Percentiles rank a stretch among this genome's conserved stretches.
These are phyloP conservation scores for Agrypnia vestita DNA, from an alignment of 1,140 invertebrate genomes.

Conservation along the genomic window DNA sequence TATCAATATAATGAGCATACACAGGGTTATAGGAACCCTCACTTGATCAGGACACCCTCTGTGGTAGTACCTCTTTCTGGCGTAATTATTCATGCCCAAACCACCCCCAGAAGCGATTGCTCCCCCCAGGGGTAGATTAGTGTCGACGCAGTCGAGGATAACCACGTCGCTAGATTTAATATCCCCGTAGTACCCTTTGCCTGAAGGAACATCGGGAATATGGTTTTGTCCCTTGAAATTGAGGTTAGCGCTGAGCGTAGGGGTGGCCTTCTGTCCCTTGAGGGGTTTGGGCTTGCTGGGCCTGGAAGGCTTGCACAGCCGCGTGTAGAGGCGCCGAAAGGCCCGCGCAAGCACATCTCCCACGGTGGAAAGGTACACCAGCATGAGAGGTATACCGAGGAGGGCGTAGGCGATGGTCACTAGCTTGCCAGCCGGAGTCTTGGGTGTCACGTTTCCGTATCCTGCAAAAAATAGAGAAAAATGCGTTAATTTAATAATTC, in stretches of 20 bases:
- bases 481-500: background rate
- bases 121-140: conserved; percentile 46
- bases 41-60: conserved; percentile 74
- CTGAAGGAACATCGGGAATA: conserved; percentile 46
- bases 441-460: conserved; percentile 93
- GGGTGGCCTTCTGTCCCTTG: conserved; percentile 43
- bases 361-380: conserved; percentile 90
- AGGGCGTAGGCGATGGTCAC: conserved; percentile 92
- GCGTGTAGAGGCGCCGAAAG: conserved; percentile 74
- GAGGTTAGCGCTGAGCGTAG: conserved; percentile 49
- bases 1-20: conserved; percentile 89
- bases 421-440: conserved; percentile 84
- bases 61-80: conserved; percentile 65
- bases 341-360: conserved; percentile 83
- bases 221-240: conserved; percentile 54
- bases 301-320: conserved; percentile 65
- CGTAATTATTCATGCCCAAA: conserved; percentile 66
- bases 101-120: conserved; percentile 57
- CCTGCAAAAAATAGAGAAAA: conserved; percentile 75
- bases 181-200: conserved; percentile 53
- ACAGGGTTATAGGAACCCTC: conserved; percentile 89
- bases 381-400: conserved; percentile 91
- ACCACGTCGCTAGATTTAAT: conserved; percentile 56
- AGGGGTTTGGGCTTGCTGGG: conserved; percentile 46
- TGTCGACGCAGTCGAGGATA: conserved; percentile 56